Evolutionary conservation across 2,888 invertebrate genomes (phyloP), one percentile per base, ranked within the genome.

Genomic region (Abrostola tripartita): DNA sequence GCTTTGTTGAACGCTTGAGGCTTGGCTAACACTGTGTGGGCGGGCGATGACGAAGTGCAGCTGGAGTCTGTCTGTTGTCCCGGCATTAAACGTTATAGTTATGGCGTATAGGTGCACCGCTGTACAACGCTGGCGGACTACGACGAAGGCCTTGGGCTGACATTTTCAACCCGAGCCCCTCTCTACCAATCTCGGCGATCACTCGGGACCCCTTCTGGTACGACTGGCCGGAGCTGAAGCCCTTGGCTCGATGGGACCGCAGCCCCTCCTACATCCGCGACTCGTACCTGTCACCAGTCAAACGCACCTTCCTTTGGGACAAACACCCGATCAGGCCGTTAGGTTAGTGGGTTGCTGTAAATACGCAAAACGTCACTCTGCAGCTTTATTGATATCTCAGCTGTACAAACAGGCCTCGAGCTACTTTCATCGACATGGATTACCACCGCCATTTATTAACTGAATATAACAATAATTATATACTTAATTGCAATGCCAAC

Each of bases 191-290:
- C 89, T 97, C 97, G 83, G 96, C 97, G 81, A 96, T 98, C 92
- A 96, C 97, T 81, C 96, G 97, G 89, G 98, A 98, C 95, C 98
- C 98, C 85, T 98, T 98, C 97, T 98, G 98, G 98, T 97, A 97
- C 96, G 96, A 96, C 92, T 93, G 97, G 93, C 98, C 97, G 82
- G 96, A 97, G 92, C 96, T 97, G 92, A 96, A 96, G 90, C 98
- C 98, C 78, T 95, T 96, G 92, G 96, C 96, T 74, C 95, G 96
- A 84, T 96, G 96, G 95, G 96, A 96, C 90, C 96, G 95, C 90
- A 96, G 96, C 90, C 97, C 97, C 71, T 97, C 96, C 91, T 97
- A 96, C 95, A 95, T 98, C 89, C 96, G 98, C 82, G 97, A 97
- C 95, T 98, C 98, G 88, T 98, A 97, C 95, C 96, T 98, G 92